Evolutionary conservation across 2,888 invertebrate genomes (phyloP), one percentile per base, ranked within the genome.

Genomic region (Bursaphelenchus okinawaensis): DNA sequence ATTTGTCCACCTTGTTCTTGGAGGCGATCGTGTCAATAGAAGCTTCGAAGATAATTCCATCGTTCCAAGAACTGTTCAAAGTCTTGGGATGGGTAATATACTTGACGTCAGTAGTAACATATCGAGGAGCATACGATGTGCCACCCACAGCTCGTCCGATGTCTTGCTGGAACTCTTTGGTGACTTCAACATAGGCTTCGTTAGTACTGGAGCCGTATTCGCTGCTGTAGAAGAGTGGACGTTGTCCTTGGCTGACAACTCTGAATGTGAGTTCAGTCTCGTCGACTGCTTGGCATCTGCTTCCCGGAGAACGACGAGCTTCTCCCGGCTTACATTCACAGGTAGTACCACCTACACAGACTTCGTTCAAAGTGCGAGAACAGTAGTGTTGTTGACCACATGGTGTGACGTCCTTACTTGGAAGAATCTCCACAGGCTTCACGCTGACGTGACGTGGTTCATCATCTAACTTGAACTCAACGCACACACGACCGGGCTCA

Each of bases 81-180:
- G 79, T 79, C 71, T 79, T 76, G 23, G 82, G 82, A 63, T 83
- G 82, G 16, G 77, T 77, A 63, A 82, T 77, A 65, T 74, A 81
- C n/a, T 40, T 40, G 12, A 79, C 77, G 60, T 77, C 69, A 23
- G 78, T 76, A 67, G 69, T 74, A 19, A 82, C 76, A 65, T 78
- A 82, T 23, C 77, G 65, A 20, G 75, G 76, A 4, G 79, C 75
- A 57, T 75, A 74, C 7, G 71, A 63, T 3, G 78, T 80, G 55
- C 77, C 75, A 28, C 77, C 81, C 55, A 81, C 74, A 1, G 79
- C 77, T 28, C 73, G 62, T n/a, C 77, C 77, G 57, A 81, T 70
- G 52, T 82, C 82, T 40, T 72, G 68, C n/a, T 65, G 59, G 59
- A 77, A 77, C 29, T 70, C 69, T 40, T 82, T 76, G 9, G 78